Evolutionary conservation across 2,113 vertebrate species (phyloP).

Genomic region (Phaethornis superciliosus): DNA sequence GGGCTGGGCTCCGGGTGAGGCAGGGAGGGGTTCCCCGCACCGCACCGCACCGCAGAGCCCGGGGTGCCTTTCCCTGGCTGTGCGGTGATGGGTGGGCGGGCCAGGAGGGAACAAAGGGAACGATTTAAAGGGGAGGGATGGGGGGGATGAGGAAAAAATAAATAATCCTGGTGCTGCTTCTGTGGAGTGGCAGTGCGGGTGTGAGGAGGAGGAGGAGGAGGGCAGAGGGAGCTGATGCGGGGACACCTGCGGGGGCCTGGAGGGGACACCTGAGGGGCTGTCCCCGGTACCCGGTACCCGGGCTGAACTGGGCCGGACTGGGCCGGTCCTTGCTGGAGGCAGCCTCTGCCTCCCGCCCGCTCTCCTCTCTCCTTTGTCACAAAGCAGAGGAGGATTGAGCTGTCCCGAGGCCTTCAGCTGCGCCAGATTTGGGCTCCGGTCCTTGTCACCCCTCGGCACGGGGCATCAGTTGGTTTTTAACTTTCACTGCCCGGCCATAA

Average conservation of each 20-base stretch:
- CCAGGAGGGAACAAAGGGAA: background rate
- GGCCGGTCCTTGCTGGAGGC: background rate
- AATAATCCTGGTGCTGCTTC: background rate
- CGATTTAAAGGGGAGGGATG: too few relatives aligned
- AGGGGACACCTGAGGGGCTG: background rate
- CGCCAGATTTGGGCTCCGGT: fast-evolving
- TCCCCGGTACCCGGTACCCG: fast-evolving
- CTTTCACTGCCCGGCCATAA: background rate
- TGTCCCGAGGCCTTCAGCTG: background rate
- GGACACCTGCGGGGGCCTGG: too few relatives aligned
- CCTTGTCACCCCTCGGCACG: fast-evolving
- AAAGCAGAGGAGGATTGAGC: fast-evolving
- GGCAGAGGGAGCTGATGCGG: background rate
- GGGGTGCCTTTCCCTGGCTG: background rate
- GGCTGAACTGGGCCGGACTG: too few relatives aligned
- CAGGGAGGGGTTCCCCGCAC: too few relatives aligned
- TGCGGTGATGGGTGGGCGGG: background rate
- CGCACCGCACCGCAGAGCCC: too few relatives aligned
- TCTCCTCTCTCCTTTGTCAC: too few relatives aligned
- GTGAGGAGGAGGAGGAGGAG: background rate
- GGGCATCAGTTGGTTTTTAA: fast-evolving
- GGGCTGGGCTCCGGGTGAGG: too few relatives aligned
- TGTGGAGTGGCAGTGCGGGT: background rate
- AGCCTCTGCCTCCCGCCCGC: background rate
- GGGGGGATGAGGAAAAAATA: too few relatives aligned